phyloP scores from a whole-genome alignment of 1,140 invertebrate species.

The Aporrectodea caliginosa region DNA sequence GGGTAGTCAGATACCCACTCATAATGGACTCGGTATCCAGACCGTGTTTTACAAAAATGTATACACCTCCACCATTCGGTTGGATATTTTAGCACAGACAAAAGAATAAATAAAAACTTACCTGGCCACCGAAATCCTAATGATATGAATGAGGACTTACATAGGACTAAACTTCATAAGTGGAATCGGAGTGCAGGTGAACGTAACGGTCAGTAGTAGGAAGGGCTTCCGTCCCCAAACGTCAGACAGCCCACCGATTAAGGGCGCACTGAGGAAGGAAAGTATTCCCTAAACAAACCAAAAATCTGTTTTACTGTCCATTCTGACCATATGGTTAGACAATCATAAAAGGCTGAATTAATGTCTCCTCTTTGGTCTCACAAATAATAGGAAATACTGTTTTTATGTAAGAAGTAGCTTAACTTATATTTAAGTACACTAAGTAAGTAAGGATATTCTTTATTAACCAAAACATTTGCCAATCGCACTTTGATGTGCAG shows the following conservation, averaged over 20 bases:
- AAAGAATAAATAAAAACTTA: no score
- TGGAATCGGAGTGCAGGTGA: constrained; percentile 97
- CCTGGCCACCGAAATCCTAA: no score
- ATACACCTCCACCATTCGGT: no score
- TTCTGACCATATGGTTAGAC: no score
- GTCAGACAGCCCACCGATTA: constrained; percentile 94
- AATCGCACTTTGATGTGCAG: no score
- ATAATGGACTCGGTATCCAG: no score
- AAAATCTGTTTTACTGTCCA: not conserved
- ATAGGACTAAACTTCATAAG: constrained; percentile 98
- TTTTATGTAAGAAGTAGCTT: not conserved
- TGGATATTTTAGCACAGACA: no score
- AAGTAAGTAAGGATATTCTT: no score
- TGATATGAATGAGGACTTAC: constrained; percentile 57
- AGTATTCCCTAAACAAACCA: constrained; percentile 72
- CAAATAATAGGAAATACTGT: not conserved
- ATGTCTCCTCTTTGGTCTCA: not conserved
- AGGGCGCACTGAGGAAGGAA: constrained; percentile 92
- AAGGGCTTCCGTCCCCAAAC: constrained; percentile 98
- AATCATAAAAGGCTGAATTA: not conserved
- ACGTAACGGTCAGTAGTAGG: constrained; percentile 95
- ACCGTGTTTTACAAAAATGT: no score
- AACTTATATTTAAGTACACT: not conserved
- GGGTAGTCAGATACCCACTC: no score
- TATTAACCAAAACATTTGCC: no score